Conservation (phyloP, 2,797 vertebrate species). For the Dendrocincla fuliginosa region DNA sequence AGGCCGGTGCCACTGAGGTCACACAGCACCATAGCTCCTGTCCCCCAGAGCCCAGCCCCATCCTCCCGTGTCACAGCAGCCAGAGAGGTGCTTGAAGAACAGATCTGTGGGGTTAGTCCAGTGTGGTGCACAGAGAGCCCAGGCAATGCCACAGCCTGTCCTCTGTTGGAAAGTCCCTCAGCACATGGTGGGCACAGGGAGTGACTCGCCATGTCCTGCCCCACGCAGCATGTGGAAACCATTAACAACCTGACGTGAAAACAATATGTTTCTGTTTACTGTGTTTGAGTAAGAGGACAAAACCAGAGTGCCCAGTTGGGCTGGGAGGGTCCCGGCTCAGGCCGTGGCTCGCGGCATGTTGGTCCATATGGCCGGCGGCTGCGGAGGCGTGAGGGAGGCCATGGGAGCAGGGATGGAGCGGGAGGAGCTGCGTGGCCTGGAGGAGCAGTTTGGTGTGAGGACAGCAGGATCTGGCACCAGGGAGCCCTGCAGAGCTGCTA, state of each 20-base stretch:
- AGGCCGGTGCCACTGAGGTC: fast-evolving
- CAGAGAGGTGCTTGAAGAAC: background rate
- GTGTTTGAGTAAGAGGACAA: slow-evolving; percentile 3
- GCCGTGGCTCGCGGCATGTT: fast-evolving
- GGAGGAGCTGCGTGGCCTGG: background rate
- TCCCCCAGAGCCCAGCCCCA: background rate
- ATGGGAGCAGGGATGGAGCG: background rate
- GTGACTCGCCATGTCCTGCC: fast-evolving
- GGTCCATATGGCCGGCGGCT: background rate
- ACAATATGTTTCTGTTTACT: slow-evolving; percentile 55
- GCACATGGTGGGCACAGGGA: background rate
- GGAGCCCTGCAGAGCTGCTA: background rate
- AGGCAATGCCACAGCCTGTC: background rate
- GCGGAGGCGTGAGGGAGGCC: fast-evolving
- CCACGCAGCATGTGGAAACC: background rate
- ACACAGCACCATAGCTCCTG: fast-evolving
- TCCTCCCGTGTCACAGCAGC: background rate
- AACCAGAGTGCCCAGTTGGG: slow-evolving; percentile 18
- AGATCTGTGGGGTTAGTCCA: fast-evolving
- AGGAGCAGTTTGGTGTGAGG: background rate
- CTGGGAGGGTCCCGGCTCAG: background rate
- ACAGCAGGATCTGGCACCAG: fast-evolving
- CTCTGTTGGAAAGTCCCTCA: background rate
- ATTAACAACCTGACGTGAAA: slow-evolving; percentile 45
- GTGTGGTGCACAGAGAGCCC: fast-evolving